Evolutionary conservation across 2,888 invertebrate species (phyloP), one percentile per base, ranked within the genome.

Genomic region (Dasypogon diadema): DNA sequence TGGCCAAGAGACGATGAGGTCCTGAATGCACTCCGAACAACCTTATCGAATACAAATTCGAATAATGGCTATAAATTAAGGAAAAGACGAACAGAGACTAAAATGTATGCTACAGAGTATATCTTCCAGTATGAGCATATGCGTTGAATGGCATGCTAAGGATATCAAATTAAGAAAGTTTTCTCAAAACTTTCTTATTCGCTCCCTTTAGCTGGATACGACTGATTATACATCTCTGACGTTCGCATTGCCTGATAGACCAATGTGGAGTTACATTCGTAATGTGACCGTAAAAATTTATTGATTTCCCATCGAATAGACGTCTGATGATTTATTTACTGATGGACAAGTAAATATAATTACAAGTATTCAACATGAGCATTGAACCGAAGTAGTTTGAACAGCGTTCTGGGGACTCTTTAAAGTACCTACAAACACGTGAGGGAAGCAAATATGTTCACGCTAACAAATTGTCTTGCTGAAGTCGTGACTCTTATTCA

Each of bases 271-370:
- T 12, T 70, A 54, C 70, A 70, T 70, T 51, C 34, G 54, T 70
- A 70, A 48, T 54, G n/a, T 51, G 16, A 24, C 21, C 42, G 56
- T 54, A 56, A 73, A 56, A 73, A 56, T 42, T 55, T 55, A 76
- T 76, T 70, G 75, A 76, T 76, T 70, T 30, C 46, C 34, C 42
- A 26, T 34, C 42, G 60, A 70, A 56, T 70, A 46, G 72, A 76
- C 56, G 18, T 58, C 30, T 76, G 72, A 76, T 72, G 60, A 72
- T 58, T 46, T 70, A 76, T 76, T 76, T 76, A 58, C 60, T 42
- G 46, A 58, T 30, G 70, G 51, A 72, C 70, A 76, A 72, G 60
- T 46, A 70, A 76, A 76, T 76, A 58, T 76, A 76, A 76, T 76
- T 75, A 75, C 26, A 42, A 0, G n/a, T 42, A 42, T 42, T 42